Conservation (phyloP, 2,797 vertebrate genomes). For the Chaunax sp. region DNA sequence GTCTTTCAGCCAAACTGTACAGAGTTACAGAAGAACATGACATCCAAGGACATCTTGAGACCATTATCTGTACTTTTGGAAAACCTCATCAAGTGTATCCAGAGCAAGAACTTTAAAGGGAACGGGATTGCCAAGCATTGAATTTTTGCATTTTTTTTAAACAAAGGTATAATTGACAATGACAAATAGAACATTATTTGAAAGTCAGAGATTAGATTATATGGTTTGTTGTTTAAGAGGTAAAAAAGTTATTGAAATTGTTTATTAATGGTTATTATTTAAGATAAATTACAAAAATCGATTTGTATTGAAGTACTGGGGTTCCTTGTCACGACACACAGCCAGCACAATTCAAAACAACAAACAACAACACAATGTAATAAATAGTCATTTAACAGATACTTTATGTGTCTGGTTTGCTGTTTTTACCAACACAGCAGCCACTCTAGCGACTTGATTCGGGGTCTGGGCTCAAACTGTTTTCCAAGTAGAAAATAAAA, state of each 20-base stretch:
- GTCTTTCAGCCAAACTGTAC: constrained; percentile 46
- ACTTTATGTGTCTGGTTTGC: too few relatives aligned
- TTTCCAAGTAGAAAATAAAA: neutral
- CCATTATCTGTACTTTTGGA: neutral
- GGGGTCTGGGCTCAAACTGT: neutral
- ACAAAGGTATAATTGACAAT: neutral
- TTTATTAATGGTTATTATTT: neutral
- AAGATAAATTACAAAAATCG: neutral
- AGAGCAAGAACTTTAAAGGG: accelerated
- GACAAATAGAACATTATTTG: neutral
- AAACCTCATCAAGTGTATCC: accelerated
- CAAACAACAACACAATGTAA: too few relatives aligned
- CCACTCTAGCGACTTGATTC: neutral
- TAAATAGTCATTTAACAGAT: too few relatives aligned
- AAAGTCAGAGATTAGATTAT: neutral
- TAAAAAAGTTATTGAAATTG: neutral
- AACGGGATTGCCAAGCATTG: neutral
- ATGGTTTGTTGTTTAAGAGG: neutral
- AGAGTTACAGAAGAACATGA: accelerated
- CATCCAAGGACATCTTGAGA: accelerated
- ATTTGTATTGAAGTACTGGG: neutral
- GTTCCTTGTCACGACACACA: too few relatives aligned
- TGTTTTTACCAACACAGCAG: neutral
- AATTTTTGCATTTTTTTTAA: neutral
- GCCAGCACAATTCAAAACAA: too few relatives aligned